A percentile compares a stretch with the other conserved stretches of the same genome.
Evolutionary conservation across 1,140 invertebrate species (phyloP).

Genomic region (Drosophila auraria): DNA sequence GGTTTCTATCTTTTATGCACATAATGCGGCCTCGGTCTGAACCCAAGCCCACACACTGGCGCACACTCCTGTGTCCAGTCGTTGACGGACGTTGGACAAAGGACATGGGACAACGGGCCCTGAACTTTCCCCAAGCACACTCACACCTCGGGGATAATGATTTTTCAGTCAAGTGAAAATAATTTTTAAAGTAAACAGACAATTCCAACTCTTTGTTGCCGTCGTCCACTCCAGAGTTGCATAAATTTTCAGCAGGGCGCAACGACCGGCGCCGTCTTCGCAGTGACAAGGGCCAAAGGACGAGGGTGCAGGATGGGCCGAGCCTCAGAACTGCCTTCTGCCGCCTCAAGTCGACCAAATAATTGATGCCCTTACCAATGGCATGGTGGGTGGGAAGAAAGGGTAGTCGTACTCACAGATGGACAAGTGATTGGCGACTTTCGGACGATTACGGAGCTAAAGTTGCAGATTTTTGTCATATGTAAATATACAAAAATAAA

Average conservation of each 20-base stretch:
- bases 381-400: slow-evolving; percentile 4
- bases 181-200: slow-evolving; percentile 81
- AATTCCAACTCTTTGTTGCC: slow-evolving; percentile 66
- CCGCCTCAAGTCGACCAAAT: slow-evolving; percentile 63
- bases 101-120: slow-evolving; percentile 46
- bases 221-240: slow-evolving; percentile 42
- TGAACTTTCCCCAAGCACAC: slow-evolving; percentile 54
- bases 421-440: slow-evolving; percentile 16
- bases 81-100: slow-evolving; percentile 62
- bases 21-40: slow-evolving; percentile 55
- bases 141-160: slow-evolving; percentile 76
- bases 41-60: slow-evolving; percentile 17
- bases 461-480: background rate
- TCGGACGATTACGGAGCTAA: background rate
- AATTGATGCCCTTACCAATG: slow-evolving; percentile 53
- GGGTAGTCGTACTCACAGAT: background rate
- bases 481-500: background rate
- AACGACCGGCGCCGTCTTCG: slow-evolving; percentile 47
- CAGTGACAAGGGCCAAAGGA: slow-evolving; percentile 15
- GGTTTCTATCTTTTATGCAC: slow-evolving; percentile 81
- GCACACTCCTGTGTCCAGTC: slow-evolving; percentile 52
- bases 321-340: slow-evolving; percentile 38
- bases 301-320: background rate
- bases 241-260: slow-evolving; percentile 73
- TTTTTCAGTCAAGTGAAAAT: slow-evolving; percentile 84